phyloP scores from a whole-genome alignment of 2,888 invertebrate species.

The Apodemia zela region DNA sequence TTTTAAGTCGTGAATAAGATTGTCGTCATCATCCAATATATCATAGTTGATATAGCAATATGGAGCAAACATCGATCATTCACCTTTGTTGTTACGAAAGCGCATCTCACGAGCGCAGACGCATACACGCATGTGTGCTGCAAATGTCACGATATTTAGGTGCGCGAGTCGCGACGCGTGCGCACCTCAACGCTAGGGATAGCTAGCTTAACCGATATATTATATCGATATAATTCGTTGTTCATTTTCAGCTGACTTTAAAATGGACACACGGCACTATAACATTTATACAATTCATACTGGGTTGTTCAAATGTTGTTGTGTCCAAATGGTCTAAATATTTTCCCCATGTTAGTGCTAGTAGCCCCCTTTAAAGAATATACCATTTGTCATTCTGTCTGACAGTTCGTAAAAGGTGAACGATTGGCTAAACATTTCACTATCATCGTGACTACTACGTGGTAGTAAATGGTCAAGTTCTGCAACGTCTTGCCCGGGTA shows the following conservation, averaged over 20 bases:
- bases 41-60: slow-evolving; percentile 11
- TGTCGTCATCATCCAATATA: slow-evolving; percentile 5
- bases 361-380: too few relatives aligned
- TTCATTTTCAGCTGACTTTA: not conserved
- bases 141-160: slow-evolving; percentile 72
- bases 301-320: too few relatives aligned
- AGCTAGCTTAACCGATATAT: not conserved
- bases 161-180: slow-evolving; percentile 44
- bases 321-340: too few relatives aligned
- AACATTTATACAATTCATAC: too few relatives aligned
- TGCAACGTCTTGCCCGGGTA: too few relatives aligned
- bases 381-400: too few relatives aligned
- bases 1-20: not conserved
- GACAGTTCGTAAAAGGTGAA: too few relatives aligned
- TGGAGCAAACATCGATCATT: slow-evolving; percentile 55
- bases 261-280: not conserved
- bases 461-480: too few relatives aligned
- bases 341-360: too few relatives aligned
- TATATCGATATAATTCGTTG: not conserved
- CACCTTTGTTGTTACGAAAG: slow-evolving; percentile 62
- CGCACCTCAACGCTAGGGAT: slow-evolving; percentile 33
- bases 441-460: too few relatives aligned
- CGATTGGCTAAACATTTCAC: too few relatives aligned
- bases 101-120: slow-evolving; percentile 41
- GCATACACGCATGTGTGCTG: slow-evolving; percentile 38